Evolutionary conservation across 2,113 vertebrate genomes (phyloP).

Genomic region (Coracopsis vasa): DNA sequence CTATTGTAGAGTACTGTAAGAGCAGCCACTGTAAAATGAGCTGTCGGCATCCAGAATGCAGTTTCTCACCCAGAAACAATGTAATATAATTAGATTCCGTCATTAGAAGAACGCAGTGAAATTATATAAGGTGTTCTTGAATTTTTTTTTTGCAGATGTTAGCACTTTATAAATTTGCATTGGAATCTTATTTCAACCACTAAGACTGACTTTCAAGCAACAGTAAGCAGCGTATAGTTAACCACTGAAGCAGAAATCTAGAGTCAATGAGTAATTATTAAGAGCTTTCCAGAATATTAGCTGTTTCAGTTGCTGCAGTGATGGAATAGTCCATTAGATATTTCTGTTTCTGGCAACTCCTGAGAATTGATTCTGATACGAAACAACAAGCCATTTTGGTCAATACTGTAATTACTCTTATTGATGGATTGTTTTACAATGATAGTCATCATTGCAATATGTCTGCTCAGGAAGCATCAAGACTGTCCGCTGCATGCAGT

Average conservation of each 20-base stretch:
- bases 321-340: constrained; percentile 85
- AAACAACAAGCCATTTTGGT: constrained; percentile 79
- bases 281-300: constrained; percentile 83
- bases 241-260: constrained; percentile 76
- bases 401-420: constrained; percentile 86
- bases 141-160: constrained; percentile 32
- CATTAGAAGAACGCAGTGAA: constrained; percentile 63
- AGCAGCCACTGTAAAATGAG: constrained; percentile 62
- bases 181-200: constrained; percentile 53
- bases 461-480: constrained; percentile 72
- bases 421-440: constrained; percentile 86
- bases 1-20: constrained; percentile 31
- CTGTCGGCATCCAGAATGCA: constrained; percentile 39
- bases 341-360: constrained; percentile 78
- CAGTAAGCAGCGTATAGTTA: constrained; percentile 68
- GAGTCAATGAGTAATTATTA: constrained; percentile 84
- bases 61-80: constrained; percentile 68
- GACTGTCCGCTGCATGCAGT: constrained; percentile 67
- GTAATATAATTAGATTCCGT: constrained; percentile 69
- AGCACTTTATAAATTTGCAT: constrained; percentile 54
- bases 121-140: constrained; percentile 49
- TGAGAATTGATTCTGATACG: constrained; percentile 82
- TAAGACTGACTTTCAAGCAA: constrained; percentile 75
- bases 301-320: constrained; percentile 75
- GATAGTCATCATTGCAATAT: constrained; percentile 73